Percentiles rank a stretch among this genome's conserved stretches.
Conservation (phyloP, 1,140 invertebrate genomes). For the Melipona quadrifasciata region DNA sequence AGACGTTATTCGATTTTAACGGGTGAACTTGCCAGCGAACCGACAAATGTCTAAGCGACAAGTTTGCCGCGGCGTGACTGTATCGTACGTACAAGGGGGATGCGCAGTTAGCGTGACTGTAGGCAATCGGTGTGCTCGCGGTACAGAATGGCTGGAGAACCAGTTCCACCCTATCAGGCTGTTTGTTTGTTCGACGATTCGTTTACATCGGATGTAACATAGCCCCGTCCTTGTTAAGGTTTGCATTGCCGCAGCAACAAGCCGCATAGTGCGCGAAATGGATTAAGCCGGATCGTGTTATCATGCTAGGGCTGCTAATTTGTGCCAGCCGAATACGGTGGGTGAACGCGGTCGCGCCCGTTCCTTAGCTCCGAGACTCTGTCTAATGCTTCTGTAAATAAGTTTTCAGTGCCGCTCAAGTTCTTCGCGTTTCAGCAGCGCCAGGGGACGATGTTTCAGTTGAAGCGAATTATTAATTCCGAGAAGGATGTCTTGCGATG, state of each 20-base stretch:
- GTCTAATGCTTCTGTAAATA: neutral
- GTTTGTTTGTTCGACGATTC: neutral
- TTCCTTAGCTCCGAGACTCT: neutral
- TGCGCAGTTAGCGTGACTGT: neutral
- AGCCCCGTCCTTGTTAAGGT: constrained; percentile 1
- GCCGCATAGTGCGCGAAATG: neutral
- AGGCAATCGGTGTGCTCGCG: neutral
- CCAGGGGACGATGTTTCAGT: too few relatives aligned
- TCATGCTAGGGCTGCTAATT: neutral
- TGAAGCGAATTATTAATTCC: too few relatives aligned
- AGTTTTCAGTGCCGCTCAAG: neutral
- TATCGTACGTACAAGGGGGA: neutral
- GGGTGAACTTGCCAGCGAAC: constrained; percentile 2
- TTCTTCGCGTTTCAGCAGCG: neutral
- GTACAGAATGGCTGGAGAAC: too few relatives aligned
- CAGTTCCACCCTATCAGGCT: neutral
- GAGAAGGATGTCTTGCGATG: too few relatives aligned
- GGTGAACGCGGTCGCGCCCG: neutral
- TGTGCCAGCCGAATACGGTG: neutral
- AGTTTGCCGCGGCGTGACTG: neutral
- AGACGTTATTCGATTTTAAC: constrained; percentile 50
- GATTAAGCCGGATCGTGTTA: neutral
- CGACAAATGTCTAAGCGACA: constrained; percentile 5
- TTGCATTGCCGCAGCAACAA: neutral
- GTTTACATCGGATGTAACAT: constrained; percentile 13